Base-by-base conservation (phyloP, 2,113 vertebrate genomes). In the Hippocampus zosterae region DNA sequence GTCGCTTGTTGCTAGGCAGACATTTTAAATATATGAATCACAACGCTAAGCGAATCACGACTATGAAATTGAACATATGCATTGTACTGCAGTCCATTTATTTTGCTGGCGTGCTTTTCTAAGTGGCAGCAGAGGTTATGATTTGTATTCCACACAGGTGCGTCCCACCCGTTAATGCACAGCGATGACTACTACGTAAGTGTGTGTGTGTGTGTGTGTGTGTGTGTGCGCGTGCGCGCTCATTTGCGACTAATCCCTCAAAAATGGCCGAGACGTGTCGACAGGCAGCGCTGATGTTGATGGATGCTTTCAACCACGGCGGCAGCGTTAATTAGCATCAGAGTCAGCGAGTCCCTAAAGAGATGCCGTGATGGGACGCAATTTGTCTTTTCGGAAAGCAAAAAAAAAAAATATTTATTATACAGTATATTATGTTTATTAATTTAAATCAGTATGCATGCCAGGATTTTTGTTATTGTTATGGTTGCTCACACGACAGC, bases 261-360 rank as follows among this genome's bases (percentile, higher is more conserved):
- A 65, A 44, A 65, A 65, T 46, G 63, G 18, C 63, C 23, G 15
- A 46, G 33, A 41, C n/a, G 42, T 44, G 42, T 11, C n/a, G 23
- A 27, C 6, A 65, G 41, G n/a, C 42, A 65, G 41, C 23, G 63
- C 19, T 16, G 63, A 65, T 18, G 42, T 65, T 65, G 63, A 65
- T 65, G 63, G 63, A 65, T 65, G 63, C 41, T 46, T 48, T 65
- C 63, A 65, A 25, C 63, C 63, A 46, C 63, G 23, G 42, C 57
- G 3, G 13, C 8, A 46, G 23, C 63, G 63, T 46, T 65, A 65
- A 65, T 65, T 65, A 65, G 63, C 42, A 13, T 46, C 63, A 46
- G 63, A 44, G 63, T 42, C 41, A 18, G 42, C 1, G 63, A 65
- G 63, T 44, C 63, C n/a, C 63, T 46, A 46, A 65, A 46, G 63